These are phyloP conservation scores for Hyposoter dolosus DNA, from an alignment of 2,888 invertebrate species.

Conservation along the genomic window DNA sequence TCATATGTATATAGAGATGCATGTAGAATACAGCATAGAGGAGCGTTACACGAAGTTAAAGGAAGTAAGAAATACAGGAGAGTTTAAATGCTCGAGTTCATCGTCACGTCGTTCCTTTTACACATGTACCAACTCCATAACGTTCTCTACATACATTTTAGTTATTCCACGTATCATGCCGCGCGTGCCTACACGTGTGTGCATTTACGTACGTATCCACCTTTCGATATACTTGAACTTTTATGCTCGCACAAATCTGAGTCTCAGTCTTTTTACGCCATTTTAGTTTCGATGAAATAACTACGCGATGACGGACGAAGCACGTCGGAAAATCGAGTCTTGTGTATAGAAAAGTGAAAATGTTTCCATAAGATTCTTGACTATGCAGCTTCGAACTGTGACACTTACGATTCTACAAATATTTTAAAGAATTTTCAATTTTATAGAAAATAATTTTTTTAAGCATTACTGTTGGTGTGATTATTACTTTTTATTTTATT, in stretches of 20 bases:
- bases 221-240: slow-evolving; percentile 32
- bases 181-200: slow-evolving; percentile 62
- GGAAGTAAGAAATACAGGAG: slow-evolving; percentile 31
- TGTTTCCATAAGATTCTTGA: not conserved
- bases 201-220: slow-evolving; percentile 11
- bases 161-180: slow-evolving; percentile 53
- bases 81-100: slow-evolving; percentile 56
- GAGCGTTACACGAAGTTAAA: not conserved
- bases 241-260: not conserved
- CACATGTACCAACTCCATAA: slow-evolving; percentile 65
- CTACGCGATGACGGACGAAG: not conserved
- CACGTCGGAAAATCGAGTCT: not conserved
- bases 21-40: slow-evolving; percentile 3
- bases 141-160: slow-evolving; percentile 41
- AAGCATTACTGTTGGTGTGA: not conserved
- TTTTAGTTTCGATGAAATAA: not conserved
- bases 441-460: not conserved
- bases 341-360: not conserved
- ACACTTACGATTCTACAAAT: not conserved
- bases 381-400: not conserved
- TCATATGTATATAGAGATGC: slow-evolving; percentile 12
- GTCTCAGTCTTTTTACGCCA: not conserved
- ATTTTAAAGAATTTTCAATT: not conserved
- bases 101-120: slow-evolving; percentile 65
- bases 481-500: not conserved